Base-by-base conservation (phyloP, 2,113 vertebrate genomes). In the Alectura lathami region DNA sequence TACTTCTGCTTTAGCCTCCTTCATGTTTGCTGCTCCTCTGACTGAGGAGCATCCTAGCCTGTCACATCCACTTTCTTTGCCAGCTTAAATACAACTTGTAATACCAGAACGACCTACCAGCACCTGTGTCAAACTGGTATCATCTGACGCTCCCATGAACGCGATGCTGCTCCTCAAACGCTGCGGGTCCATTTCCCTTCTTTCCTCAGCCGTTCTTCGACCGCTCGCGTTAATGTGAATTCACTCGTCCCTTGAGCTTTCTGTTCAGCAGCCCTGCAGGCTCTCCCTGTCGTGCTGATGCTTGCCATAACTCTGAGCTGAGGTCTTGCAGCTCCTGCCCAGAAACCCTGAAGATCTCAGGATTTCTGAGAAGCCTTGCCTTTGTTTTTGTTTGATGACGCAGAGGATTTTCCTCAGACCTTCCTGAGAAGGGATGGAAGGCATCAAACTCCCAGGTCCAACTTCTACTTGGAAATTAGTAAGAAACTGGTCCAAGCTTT, bases 71-170 rank as follows among this genome's bases (percentile, higher is more conserved):
- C 74, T 83, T n/a, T 32, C 50, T 54, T 70, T 63, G 45, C 47
- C 80, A 63, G 42, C 34, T 27, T 83, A 38, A 30, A 32, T 4
- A 26, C 60, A 70, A 66, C 23, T 42, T n/a, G n/a, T n/a, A n/a
- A n/a, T n/a, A n/a, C n/a, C n/a, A n/a, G n/a, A n/a, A n/a, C n/a
- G n/a, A 80, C 7, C 47, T 88, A 73, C 34, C 72, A 29, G 43
- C 6, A 11, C 30, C 59, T 51, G 21, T 9, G 3, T 38, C 83
- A 88, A 93, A 69, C 43, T 3, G 30, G n/a, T 23, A 21, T 34
- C 24, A 36, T 15, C 26, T 0, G 0, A 77, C 38, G 45, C 22
- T 43, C 12, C 34, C 4, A 1, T 23, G 67, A 74, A 59, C 2
- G 42, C 6, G 60, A 63, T 16, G 22, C 40, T 53, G 40, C 18